phyloP scores from a whole-genome alignment of 2,888 invertebrate genomes.

The Anarsia innoxiella region DNA sequence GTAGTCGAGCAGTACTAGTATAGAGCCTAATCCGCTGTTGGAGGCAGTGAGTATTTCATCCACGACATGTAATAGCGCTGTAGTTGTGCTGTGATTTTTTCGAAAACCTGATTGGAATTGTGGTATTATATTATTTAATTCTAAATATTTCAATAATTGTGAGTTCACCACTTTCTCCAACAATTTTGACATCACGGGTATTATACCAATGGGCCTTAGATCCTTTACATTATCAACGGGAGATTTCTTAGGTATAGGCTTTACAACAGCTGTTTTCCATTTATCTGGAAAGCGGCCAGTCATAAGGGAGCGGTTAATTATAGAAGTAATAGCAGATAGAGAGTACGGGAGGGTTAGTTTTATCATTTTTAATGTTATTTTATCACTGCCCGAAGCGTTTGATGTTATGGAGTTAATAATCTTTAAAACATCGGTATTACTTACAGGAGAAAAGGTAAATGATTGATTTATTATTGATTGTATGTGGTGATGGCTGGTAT shows the following conservation, averaged over 20 bases:
- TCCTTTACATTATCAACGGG: conserved; percentile 16
- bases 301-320: conserved; percentile 16
- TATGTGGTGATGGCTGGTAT: background rate
- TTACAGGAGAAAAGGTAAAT: background rate
- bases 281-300: conserved; percentile 15
- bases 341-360: conserved; percentile 12
- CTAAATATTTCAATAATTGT: conserved; percentile 5
- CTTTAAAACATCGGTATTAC: background rate
- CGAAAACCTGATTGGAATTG: conserved; percentile 15
- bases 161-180: background rate
- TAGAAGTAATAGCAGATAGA: conserved; percentile 13
- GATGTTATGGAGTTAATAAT: conserved; percentile 7
- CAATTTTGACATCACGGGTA: conserved; percentile 6
- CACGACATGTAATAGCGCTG: conserved; percentile 14
- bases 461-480: background rate
- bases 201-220: conserved; percentile 22
- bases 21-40: conserved; percentile 9
- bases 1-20: conserved; percentile 3
- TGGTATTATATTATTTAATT: conserved; percentile 11
- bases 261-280: conserved; percentile 25
- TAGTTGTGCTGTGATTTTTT: conserved; percentile 12
- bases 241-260: conserved; percentile 22
- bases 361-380: conserved; percentile 17
- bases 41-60: conserved; percentile 15
- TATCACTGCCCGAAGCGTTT: conserved; percentile 15